These are phyloP conservation scores for Nephila pilipes DNA, from an alignment of 1,140 invertebrate genomes.

Conservation along the genomic window DNA sequence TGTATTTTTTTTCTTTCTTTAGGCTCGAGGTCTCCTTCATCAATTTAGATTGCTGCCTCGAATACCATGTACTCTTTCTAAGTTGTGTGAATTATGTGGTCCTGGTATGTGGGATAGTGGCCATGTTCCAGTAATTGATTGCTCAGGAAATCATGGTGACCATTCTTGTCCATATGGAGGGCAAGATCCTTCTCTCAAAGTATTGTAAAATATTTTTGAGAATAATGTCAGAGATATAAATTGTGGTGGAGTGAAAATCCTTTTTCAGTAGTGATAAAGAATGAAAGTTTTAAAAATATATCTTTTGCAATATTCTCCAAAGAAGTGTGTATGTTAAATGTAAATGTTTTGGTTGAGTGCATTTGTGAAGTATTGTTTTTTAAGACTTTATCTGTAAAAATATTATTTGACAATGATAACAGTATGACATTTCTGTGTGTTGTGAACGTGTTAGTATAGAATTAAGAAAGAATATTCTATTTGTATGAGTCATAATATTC, in stretches of 20 bases:
- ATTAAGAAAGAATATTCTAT: not conserved
- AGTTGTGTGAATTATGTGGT: constrained; percentile 92
- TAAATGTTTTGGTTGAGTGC: not conserved
- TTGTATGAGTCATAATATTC: not conserved
- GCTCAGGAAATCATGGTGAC: constrained; percentile 76
- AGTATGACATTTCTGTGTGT: not conserved
- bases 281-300: not conserved
- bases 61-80: constrained; percentile 93
- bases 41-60: constrained; percentile 91
- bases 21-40: constrained; percentile 93
- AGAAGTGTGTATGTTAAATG: not conserved
- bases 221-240: not conserved
- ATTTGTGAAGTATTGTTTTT: not conserved
- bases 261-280: not conserved
- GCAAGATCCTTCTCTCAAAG: constrained; percentile 73
- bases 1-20: constrained; percentile 57
- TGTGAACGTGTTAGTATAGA: not conserved
- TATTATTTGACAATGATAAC: not conserved
- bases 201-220: not conserved
- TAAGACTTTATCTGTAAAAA: not conserved
- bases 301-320: not conserved
- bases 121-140: constrained; percentile 84
- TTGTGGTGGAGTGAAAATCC: not conserved
- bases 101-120: constrained; percentile 96
- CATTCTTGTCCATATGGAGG: constrained; percentile 77